These are phyloP conservation scores for Clarias platycephalus DNA, from an alignment of 2,797 vertebrate genomes.

Conservation along the genomic window DNA sequence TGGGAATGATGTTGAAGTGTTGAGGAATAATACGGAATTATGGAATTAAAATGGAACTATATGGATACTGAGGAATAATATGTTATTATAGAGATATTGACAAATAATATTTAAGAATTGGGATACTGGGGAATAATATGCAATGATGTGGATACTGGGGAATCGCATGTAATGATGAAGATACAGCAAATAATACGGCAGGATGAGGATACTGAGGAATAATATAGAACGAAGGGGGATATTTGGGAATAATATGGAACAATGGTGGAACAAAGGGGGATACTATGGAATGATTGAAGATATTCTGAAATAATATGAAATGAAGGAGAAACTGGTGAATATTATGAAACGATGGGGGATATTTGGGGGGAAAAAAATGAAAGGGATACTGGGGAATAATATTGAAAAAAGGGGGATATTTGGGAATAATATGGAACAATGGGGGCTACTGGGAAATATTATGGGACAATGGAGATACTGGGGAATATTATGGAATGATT, in stretches of 20 bases:
- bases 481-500: background rate
- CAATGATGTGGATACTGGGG: background rate
- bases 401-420: background rate
- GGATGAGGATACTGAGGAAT: background rate
- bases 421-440: background rate
- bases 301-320: background rate
- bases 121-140: too few relatives aligned
- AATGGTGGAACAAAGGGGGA: background rate
- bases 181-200: background rate
- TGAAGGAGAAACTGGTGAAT: background rate
- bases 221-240: background rate
- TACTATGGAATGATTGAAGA: background rate
- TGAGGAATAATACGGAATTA: background rate
- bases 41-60: too few relatives aligned
- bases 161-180: background rate
- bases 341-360: too few relatives aligned
- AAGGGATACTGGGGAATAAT: background rate
- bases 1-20: too few relatives aligned
- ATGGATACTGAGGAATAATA: background rate
- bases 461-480: background rate
- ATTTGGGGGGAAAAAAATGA: background rate
- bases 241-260: background rate
- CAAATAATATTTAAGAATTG: too few relatives aligned
- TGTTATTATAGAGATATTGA: background rate
- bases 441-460: too few relatives aligned